A percentile compares a stretch with the other conserved stretches of the same genome.
Evolutionary conservation across 2,797 vertebrate genomes (phyloP).

Genomic region (Anguilla megastoma): DNA sequence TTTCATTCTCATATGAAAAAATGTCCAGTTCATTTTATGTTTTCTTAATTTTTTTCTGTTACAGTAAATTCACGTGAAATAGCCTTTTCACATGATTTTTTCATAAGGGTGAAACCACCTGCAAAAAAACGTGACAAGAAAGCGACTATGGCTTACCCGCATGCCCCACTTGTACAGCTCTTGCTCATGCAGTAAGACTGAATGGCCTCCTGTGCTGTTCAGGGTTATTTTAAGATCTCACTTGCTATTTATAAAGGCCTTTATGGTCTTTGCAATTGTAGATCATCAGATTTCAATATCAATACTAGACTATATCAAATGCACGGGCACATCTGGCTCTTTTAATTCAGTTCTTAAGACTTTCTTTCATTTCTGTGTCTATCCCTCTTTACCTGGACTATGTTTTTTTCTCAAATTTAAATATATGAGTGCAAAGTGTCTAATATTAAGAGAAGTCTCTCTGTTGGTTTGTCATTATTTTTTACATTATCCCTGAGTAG

Average conservation of each 20-base stretch:
- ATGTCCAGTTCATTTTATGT: no score
- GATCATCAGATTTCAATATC: neutral
- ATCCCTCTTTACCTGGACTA: neutral
- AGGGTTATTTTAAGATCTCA: neutral
- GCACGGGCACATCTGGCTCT: neutral
- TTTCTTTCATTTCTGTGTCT: neutral
- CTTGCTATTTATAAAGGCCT: neutral
- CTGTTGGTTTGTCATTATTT: no score
- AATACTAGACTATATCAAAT: neutral
- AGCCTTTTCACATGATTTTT: no score
- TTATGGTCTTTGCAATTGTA: neutral
- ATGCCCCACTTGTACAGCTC: neutral
- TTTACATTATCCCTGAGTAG: no score
- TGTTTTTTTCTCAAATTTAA: neutral
- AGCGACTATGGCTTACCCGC: neutral
- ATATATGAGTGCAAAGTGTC: neutral
- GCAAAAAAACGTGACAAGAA: no score
- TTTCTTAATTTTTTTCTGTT: no score
- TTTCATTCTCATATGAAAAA: no score
- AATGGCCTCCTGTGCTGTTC: neutral
- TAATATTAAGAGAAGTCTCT: neutral
- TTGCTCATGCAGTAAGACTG: neutral
- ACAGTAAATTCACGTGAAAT: no score
- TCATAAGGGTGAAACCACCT: no score
- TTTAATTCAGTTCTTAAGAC: neutral